Evolutionary conservation across 2,888 invertebrate species (phyloP).

Genomic region (Nemurella pictetii): DNA sequence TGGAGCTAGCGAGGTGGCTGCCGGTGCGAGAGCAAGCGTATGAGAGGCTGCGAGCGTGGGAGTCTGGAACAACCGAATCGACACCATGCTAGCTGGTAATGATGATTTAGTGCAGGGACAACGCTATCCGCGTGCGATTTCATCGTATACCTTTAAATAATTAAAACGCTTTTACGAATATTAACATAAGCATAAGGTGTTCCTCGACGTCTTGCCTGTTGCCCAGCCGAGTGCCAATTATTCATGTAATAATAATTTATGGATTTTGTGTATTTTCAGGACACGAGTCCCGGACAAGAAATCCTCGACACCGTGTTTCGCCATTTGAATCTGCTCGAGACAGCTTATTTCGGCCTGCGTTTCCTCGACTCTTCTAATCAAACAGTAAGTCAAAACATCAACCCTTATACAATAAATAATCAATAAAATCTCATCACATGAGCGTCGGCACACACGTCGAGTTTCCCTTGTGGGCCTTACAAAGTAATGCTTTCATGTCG

Average conservation of each 20-base stretch:
- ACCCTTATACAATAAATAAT: constrained; percentile 24
- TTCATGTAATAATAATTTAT: neutral
- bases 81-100: neutral
- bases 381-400: constrained; percentile 68
- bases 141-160: neutral
- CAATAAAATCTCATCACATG: constrained; percentile 21
- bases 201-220: neutral
- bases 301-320: constrained; percentile 89
- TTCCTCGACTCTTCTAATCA: constrained; percentile 92
- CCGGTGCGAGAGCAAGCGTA: neutral
- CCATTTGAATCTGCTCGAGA: constrained; percentile 91
- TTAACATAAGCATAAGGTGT: constrained; percentile 4
- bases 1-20: neutral
- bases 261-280: constrained; percentile 63
- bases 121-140: neutral
- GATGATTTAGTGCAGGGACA: constrained; percentile 9
- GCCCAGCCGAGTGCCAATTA: too few species aligned
- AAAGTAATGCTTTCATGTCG: neutral
- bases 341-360: constrained; percentile 93
- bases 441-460: neutral
- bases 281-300: constrained; percentile 86
- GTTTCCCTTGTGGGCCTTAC: neutral
- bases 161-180: neutral
- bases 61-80: neutral
- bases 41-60: neutral